These are phyloP conservation scores for Natator depressus DNA, from an alignment of 2,113 vertebrate species.

Conservation along the genomic window DNA sequence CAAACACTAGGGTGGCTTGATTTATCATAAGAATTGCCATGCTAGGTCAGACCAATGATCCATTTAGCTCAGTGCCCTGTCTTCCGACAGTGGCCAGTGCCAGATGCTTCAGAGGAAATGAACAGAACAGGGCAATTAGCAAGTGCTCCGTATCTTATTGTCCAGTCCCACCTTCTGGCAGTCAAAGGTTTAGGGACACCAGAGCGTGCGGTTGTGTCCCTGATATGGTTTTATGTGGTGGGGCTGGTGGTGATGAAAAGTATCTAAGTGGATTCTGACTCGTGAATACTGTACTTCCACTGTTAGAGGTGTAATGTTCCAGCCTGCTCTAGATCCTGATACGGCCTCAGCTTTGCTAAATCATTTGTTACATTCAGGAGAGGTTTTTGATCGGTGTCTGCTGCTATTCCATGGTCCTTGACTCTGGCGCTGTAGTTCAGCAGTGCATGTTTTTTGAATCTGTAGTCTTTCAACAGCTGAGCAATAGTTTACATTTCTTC, in stretches of 20 bases:
- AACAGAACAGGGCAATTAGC: not conserved
- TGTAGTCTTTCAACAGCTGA: slow-evolving; percentile 47
- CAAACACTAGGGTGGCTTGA: not conserved
- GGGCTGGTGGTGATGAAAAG: too few relatives aligned
- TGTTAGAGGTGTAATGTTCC: not conserved
- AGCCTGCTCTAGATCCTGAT: fast-evolving
- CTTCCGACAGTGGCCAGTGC: not conserved
- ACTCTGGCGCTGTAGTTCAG: not conserved
- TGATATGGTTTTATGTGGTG: not conserved
- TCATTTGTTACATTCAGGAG: not conserved
- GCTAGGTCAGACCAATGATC: not conserved
- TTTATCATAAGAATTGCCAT: not conserved
- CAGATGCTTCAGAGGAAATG: not conserved
- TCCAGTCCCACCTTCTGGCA: not conserved
- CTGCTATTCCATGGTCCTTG: not conserved
- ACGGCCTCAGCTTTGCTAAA: fast-evolving
- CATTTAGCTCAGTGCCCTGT: not conserved
- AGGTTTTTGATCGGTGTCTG: slow-evolving; percentile 3
- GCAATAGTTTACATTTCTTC: slow-evolving; percentile 29
- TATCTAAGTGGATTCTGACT: not conserved
- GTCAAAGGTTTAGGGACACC: not conserved
- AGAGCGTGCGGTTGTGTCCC: not conserved
- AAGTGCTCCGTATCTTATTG: not conserved
- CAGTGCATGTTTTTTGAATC: not conserved
- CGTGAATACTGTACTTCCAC: not conserved